Percentiles rank a stretch among this genome's conserved stretches.
phyloP scores from a whole-genome alignment of 1,140 invertebrate genomes.

The Mya arenaria region DNA sequence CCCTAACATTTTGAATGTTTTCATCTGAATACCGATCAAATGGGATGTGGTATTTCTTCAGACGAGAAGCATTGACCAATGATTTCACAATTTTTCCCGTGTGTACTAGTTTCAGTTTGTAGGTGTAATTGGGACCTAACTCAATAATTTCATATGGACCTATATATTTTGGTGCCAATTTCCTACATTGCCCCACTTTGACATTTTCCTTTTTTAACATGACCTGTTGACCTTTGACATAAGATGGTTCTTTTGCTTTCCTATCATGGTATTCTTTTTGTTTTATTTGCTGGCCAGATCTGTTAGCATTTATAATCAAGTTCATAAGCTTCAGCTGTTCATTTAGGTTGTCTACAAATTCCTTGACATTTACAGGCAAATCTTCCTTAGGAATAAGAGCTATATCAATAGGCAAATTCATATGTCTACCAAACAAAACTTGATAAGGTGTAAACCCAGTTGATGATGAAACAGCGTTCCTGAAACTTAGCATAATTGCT shows the following conservation, averaged over 20 bases:
- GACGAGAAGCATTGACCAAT: no score
- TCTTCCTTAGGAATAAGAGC: slow-evolving; percentile 51
- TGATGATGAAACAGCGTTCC: slow-evolving; percentile 31
- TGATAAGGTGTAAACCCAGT: slow-evolving; percentile 53
- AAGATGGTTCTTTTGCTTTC: background rate
- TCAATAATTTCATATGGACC: slow-evolving; percentile 4
- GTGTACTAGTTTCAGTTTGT: no score
- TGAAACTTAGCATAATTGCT: slow-evolving; percentile 29
- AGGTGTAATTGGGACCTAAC: background rate
- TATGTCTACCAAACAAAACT: slow-evolving; percentile 58
- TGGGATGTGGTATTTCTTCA: no score
- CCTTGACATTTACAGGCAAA: slow-evolving; percentile 32
- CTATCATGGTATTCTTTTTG: slow-evolving; percentile 21
- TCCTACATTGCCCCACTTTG: background rate
- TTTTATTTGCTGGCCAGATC: background rate
- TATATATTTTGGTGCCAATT: background rate
- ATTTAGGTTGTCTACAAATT: slow-evolving; percentile 18
- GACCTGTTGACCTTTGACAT: background rate
- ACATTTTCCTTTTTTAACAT: background rate
- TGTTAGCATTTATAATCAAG: slow-evolving; percentile 45
- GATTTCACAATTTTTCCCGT: no score
- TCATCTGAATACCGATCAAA: no score
- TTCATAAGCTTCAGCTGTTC: slow-evolving; percentile 42
- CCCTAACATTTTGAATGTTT: no score
- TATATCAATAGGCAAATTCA: slow-evolving; percentile 55